Evolutionary conservation across 2,113 vertebrate genomes (phyloP).

Genomic region (Meleagris gallopavo): DNA sequence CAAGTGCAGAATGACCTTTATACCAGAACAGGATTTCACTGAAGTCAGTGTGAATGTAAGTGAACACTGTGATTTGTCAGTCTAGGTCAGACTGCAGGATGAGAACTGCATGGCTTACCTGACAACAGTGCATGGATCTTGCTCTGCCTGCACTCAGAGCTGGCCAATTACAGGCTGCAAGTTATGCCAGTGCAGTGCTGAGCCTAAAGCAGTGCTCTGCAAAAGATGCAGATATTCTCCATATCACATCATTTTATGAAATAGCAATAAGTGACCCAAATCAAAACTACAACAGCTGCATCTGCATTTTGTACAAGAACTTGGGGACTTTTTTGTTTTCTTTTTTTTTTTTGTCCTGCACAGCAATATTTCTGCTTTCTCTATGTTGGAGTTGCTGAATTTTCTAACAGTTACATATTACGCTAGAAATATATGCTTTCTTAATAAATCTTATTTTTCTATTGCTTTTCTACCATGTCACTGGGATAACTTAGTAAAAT

Average conservation of each 20-base stretch:
- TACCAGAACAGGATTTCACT: neutral
- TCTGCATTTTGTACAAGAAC: neutral
- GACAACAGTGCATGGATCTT: neutral
- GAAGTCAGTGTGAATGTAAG: neutral
- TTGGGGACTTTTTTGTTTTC: too few species aligned
- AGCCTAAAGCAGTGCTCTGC: neutral
- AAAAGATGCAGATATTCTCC: neutral
- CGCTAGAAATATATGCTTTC: neutral
- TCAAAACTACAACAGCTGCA: neutral
- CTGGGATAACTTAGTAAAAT: neutral
- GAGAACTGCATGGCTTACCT: neutral
- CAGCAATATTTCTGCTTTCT: neutral
- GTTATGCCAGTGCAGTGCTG: neutral
- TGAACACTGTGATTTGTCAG: neutral
- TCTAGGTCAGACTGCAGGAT: neutral
- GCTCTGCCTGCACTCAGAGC: neutral
- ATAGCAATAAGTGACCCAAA: neutral
- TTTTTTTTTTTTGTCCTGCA: neutral
- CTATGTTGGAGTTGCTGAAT: neutral
- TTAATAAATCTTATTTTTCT: neutral
- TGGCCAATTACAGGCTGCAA: neutral
- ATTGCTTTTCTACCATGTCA: neutral
- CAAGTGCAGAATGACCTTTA: neutral
- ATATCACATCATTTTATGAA: neutral
- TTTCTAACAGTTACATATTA: neutral